Base-by-base conservation (phyloP, 2,113 vertebrate genomes). In the Tautogolabrus adspersus region DNA sequence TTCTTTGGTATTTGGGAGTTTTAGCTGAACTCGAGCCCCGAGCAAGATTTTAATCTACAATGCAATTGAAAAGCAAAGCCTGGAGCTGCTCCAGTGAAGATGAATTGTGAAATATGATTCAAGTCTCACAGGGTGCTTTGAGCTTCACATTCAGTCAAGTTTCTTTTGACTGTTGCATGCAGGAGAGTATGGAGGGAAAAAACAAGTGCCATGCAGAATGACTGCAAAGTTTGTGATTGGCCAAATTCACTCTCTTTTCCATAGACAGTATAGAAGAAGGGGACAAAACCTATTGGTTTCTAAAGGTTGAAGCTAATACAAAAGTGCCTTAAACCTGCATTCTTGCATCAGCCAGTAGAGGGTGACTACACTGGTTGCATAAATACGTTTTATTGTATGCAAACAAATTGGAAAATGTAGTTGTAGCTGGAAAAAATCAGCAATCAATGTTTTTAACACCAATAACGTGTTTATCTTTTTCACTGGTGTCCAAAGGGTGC, bases 21-120 rank as follows among this genome's bases (percentile, higher is more conserved):
- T 52, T 10, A 10, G 19, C 47, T 16, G 6, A 22, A 56, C 21
- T 62, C 0, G 1, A 66, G 1, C 38, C 63, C 46, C 47, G 7
- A 76, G 71, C 19, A 51, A 30, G 40, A 69, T 60, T 72, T 64
- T n/a, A 23, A 79, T 77, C 60, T 61, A 23, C 37, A 40, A 71
- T 56, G 18, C n/a, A 0, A 16, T 13, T 76, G 34, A 72, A 52
- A 71, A 44, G 55, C 23, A 19, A 84, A 81, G 51, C 38, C 38
- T 44, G 55, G 73, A 47, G 58, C 66, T 44, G 34, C 23, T 70
- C 57, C 51, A 72, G 40, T 49, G 23, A 26, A 18, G 57, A 61
- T n/a, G 16, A 70, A 61, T 34, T 71, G n/a, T 10, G 67, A 61
- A 66, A 62, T 26, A 26, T 19, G 6, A 26, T 37, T 34, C 6